These are phyloP conservation scores for Habroteleia sp. DNA, from an alignment of 2,888 invertebrate species.

Conservation along the genomic window DNA sequence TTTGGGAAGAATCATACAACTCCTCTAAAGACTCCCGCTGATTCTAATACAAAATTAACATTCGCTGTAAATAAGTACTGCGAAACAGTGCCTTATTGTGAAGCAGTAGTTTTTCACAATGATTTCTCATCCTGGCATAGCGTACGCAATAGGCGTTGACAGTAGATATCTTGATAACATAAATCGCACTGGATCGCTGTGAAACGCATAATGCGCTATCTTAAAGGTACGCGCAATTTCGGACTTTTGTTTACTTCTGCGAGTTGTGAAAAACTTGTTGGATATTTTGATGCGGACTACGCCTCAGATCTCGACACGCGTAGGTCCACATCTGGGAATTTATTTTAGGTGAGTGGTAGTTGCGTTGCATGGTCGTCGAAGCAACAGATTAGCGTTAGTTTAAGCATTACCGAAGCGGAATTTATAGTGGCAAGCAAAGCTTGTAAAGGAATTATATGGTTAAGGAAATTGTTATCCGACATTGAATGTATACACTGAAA, in stretches of 20 bases:
- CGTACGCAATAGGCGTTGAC: slow-evolving; percentile 31
- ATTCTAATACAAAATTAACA: slow-evolving; percentile 6
- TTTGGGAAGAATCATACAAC: slow-evolving; percentile 50
- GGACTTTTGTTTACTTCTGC: slow-evolving; percentile 41
- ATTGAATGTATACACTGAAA: too few species aligned
- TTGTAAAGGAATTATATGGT: slow-evolving; percentile 63
- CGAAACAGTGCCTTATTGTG: slow-evolving; percentile 18
- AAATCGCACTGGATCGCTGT: slow-evolving; percentile 43
- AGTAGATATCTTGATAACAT: too few species aligned
- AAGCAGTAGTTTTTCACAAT: slow-evolving; percentile 40
- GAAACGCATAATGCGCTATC: slow-evolving; percentile 43
- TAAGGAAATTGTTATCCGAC: slow-evolving; percentile 17
- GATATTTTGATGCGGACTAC: slow-evolving; percentile 62
- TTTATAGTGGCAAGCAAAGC: slow-evolving; percentile 68
- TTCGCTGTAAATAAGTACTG: background rate
- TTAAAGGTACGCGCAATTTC: slow-evolving; percentile 37
- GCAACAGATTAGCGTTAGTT: slow-evolving; percentile 18
- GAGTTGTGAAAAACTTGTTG: background rate
- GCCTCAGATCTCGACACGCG: slow-evolving; percentile 59
- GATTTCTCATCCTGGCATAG: slow-evolving; percentile 27
- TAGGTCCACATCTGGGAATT: slow-evolving; percentile 66
- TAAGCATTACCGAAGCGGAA: slow-evolving; percentile 67
- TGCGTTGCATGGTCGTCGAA: slow-evolving; percentile 37
- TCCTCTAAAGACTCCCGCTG: slow-evolving; percentile 33
- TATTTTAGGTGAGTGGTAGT: slow-evolving; percentile 30